Conservation (phyloP, 2,888 invertebrate genomes). For the Argyresthia albistria region DNA sequence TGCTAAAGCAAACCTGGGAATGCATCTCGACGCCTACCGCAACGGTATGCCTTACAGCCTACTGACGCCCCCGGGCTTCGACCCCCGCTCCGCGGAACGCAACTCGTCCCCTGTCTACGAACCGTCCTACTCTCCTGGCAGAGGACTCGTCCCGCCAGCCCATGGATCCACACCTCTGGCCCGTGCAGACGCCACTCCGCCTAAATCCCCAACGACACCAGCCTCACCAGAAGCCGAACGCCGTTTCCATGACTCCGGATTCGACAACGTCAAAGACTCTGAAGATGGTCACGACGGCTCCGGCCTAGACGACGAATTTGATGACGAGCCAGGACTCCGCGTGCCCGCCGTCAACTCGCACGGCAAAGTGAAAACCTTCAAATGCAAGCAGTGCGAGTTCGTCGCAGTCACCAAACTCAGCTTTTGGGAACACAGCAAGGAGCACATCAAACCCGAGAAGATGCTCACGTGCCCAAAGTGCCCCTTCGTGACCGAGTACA, state of each 20-base stretch:
- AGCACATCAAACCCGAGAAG: slow-evolving; percentile 95
- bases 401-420: slow-evolving; percentile 89
- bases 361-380: slow-evolving; percentile 89
- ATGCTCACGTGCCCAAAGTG: slow-evolving; percentile 92
- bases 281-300: slow-evolving; percentile 64
- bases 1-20: slow-evolving; percentile 56
- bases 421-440: slow-evolving; percentile 93
- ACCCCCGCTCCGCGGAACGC: slow-evolving; percentile 38
- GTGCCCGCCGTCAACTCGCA: slow-evolving; percentile 81
- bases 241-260: slow-evolving; percentile 61
- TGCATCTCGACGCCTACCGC: slow-evolving; percentile 52
- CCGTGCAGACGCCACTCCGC: slow-evolving; percentile 53
- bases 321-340: slow-evolving; percentile 72
- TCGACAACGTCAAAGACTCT: slow-evolving; percentile 46
- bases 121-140: slow-evolving; percentile 38
- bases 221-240: slow-evolving; percentile 43
- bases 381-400: slow-evolving; percentile 93
- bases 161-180: slow-evolving; percentile 50
- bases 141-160: slow-evolving; percentile 34
- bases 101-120: slow-evolving; percentile 46
- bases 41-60: slow-evolving; percentile 70
- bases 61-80: slow-evolving; percentile 74
- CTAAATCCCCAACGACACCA: slow-evolving; percentile 55
- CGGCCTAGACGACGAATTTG: slow-evolving; percentile 60
- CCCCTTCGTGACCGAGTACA: slow-evolving; percentile 98